Conservation (phyloP, 2,797 vertebrate genomes). For the Myoxocephalus aenaeus region DNA sequence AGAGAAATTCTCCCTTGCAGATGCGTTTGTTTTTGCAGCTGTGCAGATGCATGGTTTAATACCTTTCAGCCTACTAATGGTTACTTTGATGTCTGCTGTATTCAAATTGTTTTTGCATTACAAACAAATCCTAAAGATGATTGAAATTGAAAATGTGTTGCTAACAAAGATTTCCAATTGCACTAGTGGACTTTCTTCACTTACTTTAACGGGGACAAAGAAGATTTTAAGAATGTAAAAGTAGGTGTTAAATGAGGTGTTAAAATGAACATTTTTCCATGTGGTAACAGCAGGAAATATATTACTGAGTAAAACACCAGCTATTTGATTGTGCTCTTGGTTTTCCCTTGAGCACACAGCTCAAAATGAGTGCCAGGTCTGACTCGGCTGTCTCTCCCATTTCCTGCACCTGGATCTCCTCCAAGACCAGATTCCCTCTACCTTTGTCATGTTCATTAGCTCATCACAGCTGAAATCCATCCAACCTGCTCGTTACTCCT, state of each 20-base stretch:
- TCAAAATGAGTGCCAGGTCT: conserved; percentile 48
- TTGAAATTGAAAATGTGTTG: background rate
- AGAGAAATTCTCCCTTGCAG: conserved; percentile 4
- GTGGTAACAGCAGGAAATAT: conserved; percentile 62
- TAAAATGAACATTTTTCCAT: conserved; percentile 40
- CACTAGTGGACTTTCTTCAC: background rate
- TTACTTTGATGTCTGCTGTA: background rate
- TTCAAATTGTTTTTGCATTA: conserved; percentile 7
- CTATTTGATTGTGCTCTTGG: conserved; percentile 61
- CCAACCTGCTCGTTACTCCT: conserved; percentile 14
- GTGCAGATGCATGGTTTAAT: conserved; percentile 9
- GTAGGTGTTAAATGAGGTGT: conserved; percentile 38
- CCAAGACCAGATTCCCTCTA: conserved; percentile 14
- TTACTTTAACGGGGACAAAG: conserved; percentile 4
- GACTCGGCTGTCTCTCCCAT: conserved; percentile 39
- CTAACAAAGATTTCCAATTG: background rate
- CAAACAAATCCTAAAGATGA: background rate
- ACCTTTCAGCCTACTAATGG: background rate
- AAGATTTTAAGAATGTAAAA: conserved; percentile 20
- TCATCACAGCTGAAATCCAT: conserved; percentile 32
- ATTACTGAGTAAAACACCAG: conserved; percentile 63
- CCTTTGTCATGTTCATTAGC: conserved; percentile 41
- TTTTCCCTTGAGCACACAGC: conserved; percentile 60
- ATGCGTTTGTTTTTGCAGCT: conserved; percentile 28
- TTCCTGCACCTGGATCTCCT: conserved; percentile 41